Percentiles rank a stretch among this genome's conserved stretches.
Evolutionary conservation across 2,113 vertebrate species (phyloP).

Genomic region (Psophia crepitans): DNA sequence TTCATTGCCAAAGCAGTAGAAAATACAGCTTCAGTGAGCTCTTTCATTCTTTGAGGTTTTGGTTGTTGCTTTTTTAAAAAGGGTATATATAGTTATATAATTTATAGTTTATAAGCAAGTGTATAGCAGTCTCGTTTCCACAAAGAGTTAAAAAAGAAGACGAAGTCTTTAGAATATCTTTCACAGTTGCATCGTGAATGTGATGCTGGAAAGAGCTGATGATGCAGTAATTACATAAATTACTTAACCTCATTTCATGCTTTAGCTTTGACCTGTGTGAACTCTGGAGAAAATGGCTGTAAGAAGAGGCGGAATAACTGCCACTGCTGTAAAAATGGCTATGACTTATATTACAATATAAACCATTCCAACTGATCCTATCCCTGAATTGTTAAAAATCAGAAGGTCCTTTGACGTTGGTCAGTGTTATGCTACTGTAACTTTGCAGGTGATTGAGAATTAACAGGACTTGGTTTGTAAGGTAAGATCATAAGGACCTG

Average conservation of each 20-base stretch:
- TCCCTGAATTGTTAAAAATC: background rate
- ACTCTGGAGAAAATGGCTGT: background rate
- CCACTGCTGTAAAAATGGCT: background rate
- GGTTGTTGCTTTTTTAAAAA: background rate
- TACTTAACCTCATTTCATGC: background rate
- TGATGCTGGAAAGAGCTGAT: conserved; percentile 1
- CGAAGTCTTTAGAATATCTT: background rate
- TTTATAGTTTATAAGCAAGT: background rate
- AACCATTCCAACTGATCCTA: background rate
- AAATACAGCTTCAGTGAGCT: background rate
- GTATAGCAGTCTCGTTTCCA: background rate
- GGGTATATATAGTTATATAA: no score
- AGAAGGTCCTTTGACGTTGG: background rate
- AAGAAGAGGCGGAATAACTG: background rate
- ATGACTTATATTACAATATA: background rate
- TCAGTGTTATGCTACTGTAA: background rate
- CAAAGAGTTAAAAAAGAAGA: background rate
- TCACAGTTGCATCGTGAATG: background rate
- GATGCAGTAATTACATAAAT: conserved; percentile 17
- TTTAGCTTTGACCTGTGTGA: background rate
- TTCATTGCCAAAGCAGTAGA: background rate
- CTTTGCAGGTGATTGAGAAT: background rate
- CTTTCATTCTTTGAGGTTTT: background rate
- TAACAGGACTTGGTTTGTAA: background rate
- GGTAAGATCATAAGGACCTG: background rate